Evolutionary conservation across 2,888 invertebrate species (phyloP).

Genomic region (Matsumyia berberina): DNA sequence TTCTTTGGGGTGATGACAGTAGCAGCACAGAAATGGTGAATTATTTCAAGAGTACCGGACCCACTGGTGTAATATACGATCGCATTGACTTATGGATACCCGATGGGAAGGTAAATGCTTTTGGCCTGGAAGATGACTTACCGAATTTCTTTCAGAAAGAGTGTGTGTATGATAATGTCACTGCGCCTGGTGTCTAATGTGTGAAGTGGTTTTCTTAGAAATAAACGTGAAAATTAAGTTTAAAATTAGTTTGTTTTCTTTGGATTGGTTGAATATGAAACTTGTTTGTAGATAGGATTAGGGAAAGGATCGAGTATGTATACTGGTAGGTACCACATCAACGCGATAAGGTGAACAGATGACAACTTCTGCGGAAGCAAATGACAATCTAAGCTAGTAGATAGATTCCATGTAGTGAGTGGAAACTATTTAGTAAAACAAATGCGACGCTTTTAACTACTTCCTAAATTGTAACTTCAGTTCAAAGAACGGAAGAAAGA

Average conservation of each 20-base stretch:
- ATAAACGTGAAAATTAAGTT: slow-evolving; percentile 33
- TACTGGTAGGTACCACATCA: too few species aligned
- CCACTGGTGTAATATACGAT: slow-evolving; percentile 98
- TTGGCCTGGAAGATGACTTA: slow-evolving; percentile 79
- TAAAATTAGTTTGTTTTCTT: not conserved
- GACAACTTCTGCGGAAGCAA: too few species aligned
- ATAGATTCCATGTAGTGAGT: too few species aligned
- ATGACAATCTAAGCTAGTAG: too few species aligned
- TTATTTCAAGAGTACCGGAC: slow-evolving; percentile 92
- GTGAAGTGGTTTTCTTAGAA: slow-evolving; percentile 21
- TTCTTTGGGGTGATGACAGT: slow-evolving; percentile 98
- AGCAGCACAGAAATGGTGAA: slow-evolving; percentile 93
- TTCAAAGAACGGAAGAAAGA: too few species aligned
- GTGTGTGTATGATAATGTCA: slow-evolving; percentile 76
- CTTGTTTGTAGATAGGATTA: too few species aligned
- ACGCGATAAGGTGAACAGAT: too few species aligned
- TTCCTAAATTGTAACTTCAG: too few species aligned
- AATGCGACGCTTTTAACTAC: too few species aligned
- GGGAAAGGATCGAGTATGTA: too few species aligned
- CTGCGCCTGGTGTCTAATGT: slow-evolving; percentile 2
- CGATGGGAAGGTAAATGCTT: slow-evolving; percentile 78
- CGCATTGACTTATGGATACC: slow-evolving; percentile 88
- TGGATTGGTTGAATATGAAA: too few species aligned
- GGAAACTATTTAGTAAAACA: too few species aligned
- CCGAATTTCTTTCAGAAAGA: slow-evolving; percentile 81